Evolutionary conservation across 1,140 invertebrate genomes (phyloP).

Genomic region (Trachymyrmex septentrionalis): DNA sequence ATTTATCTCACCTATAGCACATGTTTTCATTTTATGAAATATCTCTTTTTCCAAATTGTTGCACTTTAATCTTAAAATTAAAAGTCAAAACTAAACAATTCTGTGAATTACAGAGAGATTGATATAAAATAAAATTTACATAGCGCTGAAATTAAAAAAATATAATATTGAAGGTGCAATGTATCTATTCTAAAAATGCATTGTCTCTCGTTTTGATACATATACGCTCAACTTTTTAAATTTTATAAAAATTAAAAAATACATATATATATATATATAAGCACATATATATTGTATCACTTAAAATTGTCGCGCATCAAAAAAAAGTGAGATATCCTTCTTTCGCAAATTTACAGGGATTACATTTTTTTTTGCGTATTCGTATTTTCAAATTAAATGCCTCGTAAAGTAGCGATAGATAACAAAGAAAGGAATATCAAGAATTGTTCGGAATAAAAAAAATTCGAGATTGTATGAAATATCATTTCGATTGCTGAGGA

Average conservation of each 20-base stretch:
- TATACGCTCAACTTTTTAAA: neutral
- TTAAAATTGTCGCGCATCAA: neutral
- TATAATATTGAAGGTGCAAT: neutral
- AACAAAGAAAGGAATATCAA: slow-evolving; percentile 3
- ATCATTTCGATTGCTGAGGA: neutral
- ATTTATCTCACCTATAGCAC: neutral
- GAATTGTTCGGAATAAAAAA: slow-evolving; percentile 12
- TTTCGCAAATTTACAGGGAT: neutral
- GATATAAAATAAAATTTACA: neutral
- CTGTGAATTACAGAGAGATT: neutral
- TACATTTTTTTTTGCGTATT: neutral
- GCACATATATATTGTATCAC: neutral
- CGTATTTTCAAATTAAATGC: neutral
- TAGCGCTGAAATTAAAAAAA: neutral
- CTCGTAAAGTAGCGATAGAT: neutral
- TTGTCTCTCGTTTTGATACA: neutral
- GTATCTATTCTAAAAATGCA: neutral
- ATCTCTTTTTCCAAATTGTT: neutral
- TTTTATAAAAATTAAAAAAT: slow-evolving; percentile 1
- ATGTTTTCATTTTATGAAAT: neutral
- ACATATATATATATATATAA: too few relatives aligned
- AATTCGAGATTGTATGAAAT: neutral
- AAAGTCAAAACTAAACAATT: neutral
- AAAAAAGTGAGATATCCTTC: neutral
- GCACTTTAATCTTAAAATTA: neutral